Base-by-base conservation (phyloP, 2,888 invertebrate genomes). In the Trissolcus brochymenae region DNA sequence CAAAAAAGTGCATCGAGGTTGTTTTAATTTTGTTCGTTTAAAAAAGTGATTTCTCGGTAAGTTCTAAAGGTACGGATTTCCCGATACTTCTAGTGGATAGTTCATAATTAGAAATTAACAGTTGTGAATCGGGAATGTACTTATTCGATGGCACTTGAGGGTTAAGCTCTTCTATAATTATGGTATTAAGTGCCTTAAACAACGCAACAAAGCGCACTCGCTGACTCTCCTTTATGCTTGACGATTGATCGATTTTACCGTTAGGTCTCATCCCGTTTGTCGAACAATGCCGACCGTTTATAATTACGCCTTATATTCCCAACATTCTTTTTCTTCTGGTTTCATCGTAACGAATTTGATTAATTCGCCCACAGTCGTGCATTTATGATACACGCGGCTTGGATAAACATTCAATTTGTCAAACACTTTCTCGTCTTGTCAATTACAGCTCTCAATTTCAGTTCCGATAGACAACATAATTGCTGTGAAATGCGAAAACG, bases 201-300 rank as follows among this genome's bases (percentile, higher is more conserved):
- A 56, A 16, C 43, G 54, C 61, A 76, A 76, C 60, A 76, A 76
- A 71, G 75, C 75, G 54, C 68, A 68, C 60, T 65, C 64, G 65
- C 60, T 55, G 54, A 68, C 54, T 75, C 64, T 64, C 60, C 64
- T 70, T 70, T 65, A 65, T 64, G 43, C 65, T 43, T 50, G 6
- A 41, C 76, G 67, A 67, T 67, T 71, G 76, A 76, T 76, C 76
- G 76, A 71, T 76, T 9, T 35, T 67, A 70, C 67, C 66, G 53
- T 54, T 25, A 54, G 65, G 51, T 56, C 66, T 57, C 57, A 65
- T 62, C 25, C 53, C 67, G 25, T 25, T 25, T 6, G 4, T 6
- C 4, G 61, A 61, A 67, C 74, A 67, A 67, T 67, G 51, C 66
- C 54, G 67, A 62, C 66, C 74, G 62, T 57, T 74, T 57, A 74